These are phyloP conservation scores for Scotopteryx bipunctaria DNA, from an alignment of 2,888 invertebrate genomes.

Conservation along the genomic window DNA sequence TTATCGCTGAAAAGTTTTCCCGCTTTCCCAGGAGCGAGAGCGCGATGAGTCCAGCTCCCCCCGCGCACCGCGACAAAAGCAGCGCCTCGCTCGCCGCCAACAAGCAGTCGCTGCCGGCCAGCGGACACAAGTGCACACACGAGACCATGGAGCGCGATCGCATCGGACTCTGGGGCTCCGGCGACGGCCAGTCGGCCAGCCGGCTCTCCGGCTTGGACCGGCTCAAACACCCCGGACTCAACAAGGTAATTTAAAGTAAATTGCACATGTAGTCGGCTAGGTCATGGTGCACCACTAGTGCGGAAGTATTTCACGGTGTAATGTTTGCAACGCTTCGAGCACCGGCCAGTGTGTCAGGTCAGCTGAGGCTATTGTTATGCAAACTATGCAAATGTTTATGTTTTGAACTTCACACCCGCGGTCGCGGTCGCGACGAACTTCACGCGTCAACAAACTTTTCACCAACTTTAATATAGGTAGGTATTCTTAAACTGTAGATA, in stretches of 20 bases:
- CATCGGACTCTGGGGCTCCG: constrained; percentile 85
- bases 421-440: constrained; percentile 58
- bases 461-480: constrained; percentile 27
- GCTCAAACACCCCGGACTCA: constrained; percentile 86
- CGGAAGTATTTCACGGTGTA: constrained; percentile 54
- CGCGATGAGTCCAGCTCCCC: constrained; percentile 75
- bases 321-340: constrained; percentile 31
- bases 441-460: constrained; percentile 59
- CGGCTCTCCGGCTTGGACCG: constrained; percentile 86
- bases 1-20: constrained; percentile 75
- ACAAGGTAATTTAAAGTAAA: constrained; percentile 83
- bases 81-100: constrained; percentile 46
- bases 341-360: constrained; percentile 10
- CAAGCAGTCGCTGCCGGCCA: constrained; percentile 65
- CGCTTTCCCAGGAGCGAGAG: constrained; percentile 79
- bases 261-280: constrained; percentile 50
- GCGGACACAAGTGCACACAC: constrained; percentile 62
- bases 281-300: constrained; percentile 56
- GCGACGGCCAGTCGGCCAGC: constrained; percentile 81
- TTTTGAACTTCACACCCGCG: constrained; percentile 56
- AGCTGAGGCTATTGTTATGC: constrained; percentile 43
- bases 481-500: neutral
- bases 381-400: constrained; percentile 55
- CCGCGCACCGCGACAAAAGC: constrained; percentile 71
- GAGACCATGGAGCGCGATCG: constrained; percentile 83